Evolutionary conservation across 2,888 invertebrate species (phyloP).

Genomic region (Lymantria monacha): DNA sequence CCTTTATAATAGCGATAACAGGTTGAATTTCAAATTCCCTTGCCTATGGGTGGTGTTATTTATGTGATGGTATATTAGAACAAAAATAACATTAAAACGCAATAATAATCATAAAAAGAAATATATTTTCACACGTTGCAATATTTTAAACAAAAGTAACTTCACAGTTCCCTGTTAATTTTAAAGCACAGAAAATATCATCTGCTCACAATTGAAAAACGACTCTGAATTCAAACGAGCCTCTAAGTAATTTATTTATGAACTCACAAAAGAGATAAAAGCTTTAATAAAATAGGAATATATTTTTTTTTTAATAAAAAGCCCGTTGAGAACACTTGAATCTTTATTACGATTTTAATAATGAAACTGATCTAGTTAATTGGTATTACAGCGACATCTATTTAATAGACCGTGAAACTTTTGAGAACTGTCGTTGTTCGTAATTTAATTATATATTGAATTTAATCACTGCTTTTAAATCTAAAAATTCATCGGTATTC

Average conservation of each 20-base stretch:
- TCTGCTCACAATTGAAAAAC: conserved; percentile 33
- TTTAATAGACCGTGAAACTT: neutral
- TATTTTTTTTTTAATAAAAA: conserved; percentile 23
- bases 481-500: too few species aligned
- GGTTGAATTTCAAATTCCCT: too few species aligned
- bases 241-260: conserved; percentile 38
- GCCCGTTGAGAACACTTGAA: conserved; percentile 13
- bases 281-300: conserved; percentile 31
- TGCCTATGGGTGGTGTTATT: too few species aligned
- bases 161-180: conserved; percentile 25
- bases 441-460: too few species aligned
- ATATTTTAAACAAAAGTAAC: neutral
- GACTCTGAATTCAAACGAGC: conserved; percentile 21
- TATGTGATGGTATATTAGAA: too few species aligned
- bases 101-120: too few species aligned
- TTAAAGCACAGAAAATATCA: conserved; percentile 19
- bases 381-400: conserved; percentile 6
- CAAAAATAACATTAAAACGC: too few species aligned
- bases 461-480: too few species aligned
- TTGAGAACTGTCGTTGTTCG: neutral
- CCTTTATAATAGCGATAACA: too few species aligned
- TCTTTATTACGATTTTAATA: conserved; percentile 25
- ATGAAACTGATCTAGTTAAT: conserved; percentile 14
- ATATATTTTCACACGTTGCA: too few species aligned
- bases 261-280: conserved; percentile 37